Conservation (phyloP, 2,113 vertebrate species). For the Nothoprocta perdicaria region DNA sequence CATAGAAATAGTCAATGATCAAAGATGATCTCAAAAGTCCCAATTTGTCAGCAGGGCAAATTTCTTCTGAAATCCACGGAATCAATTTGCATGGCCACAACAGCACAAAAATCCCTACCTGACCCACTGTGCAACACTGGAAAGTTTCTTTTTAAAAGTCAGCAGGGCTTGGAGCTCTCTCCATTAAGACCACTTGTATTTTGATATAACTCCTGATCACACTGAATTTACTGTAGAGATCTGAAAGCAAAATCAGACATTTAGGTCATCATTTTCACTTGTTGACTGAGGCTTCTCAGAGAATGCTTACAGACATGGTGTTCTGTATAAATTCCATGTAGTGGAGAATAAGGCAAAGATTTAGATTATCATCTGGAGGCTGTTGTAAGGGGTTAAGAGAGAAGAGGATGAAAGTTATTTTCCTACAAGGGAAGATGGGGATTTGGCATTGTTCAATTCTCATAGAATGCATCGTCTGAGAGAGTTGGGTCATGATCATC, state of each 20-base stretch:
- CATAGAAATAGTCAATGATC: not conserved
- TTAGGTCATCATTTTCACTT: not conserved
- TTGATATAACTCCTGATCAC: accelerated
- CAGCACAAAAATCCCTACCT: not conserved
- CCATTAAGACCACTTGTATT: not conserved
- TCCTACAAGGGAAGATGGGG: not conserved
- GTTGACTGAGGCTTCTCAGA: not conserved
- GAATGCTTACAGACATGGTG: not conserved
- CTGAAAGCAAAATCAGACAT: not conserved
- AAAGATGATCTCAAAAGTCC: not conserved
- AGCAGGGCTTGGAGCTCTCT: not conserved
- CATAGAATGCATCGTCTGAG: not conserved
- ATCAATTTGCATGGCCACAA: not conserved
- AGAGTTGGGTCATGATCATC: not conserved
- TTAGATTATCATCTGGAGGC: not conserved
- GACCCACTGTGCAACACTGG: not conserved
- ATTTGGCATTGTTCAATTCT: not conserved
- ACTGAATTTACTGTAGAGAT: not conserved
- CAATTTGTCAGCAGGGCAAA: not conserved
- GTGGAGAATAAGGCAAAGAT: not conserved
- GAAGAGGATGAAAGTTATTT: not conserved
- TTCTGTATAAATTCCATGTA: not conserved
- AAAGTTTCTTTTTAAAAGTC: not conserved
- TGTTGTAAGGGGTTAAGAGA: not conserved
- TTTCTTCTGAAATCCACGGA: not conserved